phyloP scores from a whole-genome alignment of 2,113 vertebrate genomes.

The Strigops habroptila region DNA sequence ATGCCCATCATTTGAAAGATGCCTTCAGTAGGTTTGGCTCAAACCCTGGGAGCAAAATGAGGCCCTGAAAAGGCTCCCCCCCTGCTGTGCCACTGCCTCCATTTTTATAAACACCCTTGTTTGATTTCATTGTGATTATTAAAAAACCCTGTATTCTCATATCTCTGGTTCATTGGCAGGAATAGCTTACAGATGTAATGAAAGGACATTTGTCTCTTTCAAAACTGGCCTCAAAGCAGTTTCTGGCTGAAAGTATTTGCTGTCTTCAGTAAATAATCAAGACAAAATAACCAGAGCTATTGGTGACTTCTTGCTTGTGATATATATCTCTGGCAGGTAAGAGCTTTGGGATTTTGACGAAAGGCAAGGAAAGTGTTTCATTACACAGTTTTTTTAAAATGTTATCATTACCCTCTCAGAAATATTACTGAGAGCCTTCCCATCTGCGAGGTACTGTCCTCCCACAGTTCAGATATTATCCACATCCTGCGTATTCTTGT shows the following conservation, averaged over 20 bases:
- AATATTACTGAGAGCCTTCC: not conserved
- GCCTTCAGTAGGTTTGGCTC: not conserved
- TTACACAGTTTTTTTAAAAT: not conserved
- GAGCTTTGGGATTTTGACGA: not conserved
- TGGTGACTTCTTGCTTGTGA: not conserved
- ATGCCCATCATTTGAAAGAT: not conserved
- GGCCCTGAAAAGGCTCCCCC: not conserved
- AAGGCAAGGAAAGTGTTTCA: not conserved
- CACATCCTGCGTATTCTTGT: not conserved
- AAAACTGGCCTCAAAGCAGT: not conserved
- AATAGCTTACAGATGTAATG: not conserved
- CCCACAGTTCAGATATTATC: not conserved
- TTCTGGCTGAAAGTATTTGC: not conserved
- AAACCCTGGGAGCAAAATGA: slow-evolving; percentile 12
- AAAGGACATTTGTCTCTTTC: slow-evolving; percentile 36
- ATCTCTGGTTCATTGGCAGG: not conserved
- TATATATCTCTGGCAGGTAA: not conserved
- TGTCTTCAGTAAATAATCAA: not conserved
- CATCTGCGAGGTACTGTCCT: not conserved
- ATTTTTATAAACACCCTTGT: not conserved
- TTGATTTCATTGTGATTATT: not conserved
- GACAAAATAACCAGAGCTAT: not conserved
- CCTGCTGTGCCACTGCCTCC: accelerated
- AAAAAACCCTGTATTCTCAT: not conserved
- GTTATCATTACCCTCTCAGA: not conserved